Evolutionary conservation across 2,888 invertebrate species (phyloP).

Genomic region (Xanthia togata): DNA sequence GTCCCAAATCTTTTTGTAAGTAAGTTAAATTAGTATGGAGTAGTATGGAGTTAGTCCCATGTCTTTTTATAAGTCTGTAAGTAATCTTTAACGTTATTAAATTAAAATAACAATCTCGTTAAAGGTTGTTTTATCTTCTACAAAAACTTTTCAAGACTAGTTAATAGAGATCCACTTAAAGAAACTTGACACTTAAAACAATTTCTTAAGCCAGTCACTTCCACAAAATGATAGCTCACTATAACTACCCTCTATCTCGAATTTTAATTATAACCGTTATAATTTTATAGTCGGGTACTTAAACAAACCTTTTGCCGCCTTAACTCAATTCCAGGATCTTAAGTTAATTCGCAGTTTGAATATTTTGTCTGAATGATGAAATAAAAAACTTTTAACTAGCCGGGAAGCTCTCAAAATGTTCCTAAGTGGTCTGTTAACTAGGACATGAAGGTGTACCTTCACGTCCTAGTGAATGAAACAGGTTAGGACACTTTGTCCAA

Average conservation of each 20-base stretch:
- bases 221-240: conserved; percentile 17
- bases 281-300: conserved; percentile 50
- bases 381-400: conserved; percentile 59
- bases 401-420: conserved; percentile 31
- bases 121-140: too few species aligned
- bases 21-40: too few species aligned
- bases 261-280: conserved; percentile 47
- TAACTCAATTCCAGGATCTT: conserved; percentile 43
- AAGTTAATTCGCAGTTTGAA: conserved; percentile 45
- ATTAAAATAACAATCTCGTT: too few species aligned
- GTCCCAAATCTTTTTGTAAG: too few species aligned
- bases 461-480: too few species aligned
- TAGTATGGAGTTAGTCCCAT: too few species aligned
- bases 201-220: conserved; percentile 14
- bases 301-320: conserved; percentile 33
- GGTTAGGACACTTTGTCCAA: too few species aligned
- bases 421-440: conserved; percentile 4
- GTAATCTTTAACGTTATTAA: too few species aligned
- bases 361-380: conserved; percentile 51
- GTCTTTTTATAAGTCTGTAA: too few species aligned
- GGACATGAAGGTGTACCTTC: too few species aligned
- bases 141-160: too few species aligned
- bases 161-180: background rate
- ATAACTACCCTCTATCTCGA: conserved; percentile 38
- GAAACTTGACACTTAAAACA: conserved; percentile 20